Percentiles rank a stretch among this genome's conserved stretches.
phyloP scores from a whole-genome alignment of 2,888 invertebrate species.

The Ochlodes sylvanus region DNA sequence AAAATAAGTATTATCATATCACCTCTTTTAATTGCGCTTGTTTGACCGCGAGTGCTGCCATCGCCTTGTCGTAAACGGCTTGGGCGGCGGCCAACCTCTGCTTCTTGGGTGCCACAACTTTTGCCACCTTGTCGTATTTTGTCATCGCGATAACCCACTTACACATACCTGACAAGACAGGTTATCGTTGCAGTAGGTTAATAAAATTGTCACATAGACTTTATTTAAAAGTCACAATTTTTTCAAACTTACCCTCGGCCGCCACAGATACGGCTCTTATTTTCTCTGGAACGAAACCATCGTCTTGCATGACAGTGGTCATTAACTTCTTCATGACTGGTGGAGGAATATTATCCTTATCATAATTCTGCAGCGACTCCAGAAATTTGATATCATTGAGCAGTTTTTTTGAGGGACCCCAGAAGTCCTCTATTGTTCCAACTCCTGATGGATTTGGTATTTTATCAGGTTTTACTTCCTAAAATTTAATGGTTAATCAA shows the following conservation, averaged over 20 bases:
- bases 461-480: slow-evolving; percentile 95
- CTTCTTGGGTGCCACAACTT: slow-evolving; percentile 97
- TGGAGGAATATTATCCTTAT: slow-evolving; percentile 96
- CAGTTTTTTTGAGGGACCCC: slow-evolving; percentile 95
- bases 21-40: slow-evolving; percentile 90
- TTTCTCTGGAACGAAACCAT: slow-evolving; percentile 96
- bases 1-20: background rate
- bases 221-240: background rate
- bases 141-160: slow-evolving; percentile 98
- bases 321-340: slow-evolving; percentile 93
- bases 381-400: slow-evolving; percentile 96
- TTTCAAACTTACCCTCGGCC: slow-evolving; percentile 88
- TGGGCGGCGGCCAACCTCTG: slow-evolving; percentile 95
- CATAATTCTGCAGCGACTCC: slow-evolving; percentile 93
- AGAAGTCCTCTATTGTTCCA: slow-evolving; percentile 95
- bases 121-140: slow-evolving; percentile 97
- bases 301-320: slow-evolving; percentile 91
- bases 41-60: slow-evolving; percentile 91
- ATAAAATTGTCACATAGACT: too few relatives aligned
- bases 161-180: slow-evolving; percentile 86
- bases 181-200: too few relatives aligned
- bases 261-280: slow-evolving; percentile 94
- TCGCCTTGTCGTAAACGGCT: slow-evolving; percentile 89
- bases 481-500: slow-evolving; percentile 15
- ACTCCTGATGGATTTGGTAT: slow-evolving; percentile 93